Conservation (phyloP, 2,888 invertebrate genomes). For the Tyria jacobaeae region DNA sequence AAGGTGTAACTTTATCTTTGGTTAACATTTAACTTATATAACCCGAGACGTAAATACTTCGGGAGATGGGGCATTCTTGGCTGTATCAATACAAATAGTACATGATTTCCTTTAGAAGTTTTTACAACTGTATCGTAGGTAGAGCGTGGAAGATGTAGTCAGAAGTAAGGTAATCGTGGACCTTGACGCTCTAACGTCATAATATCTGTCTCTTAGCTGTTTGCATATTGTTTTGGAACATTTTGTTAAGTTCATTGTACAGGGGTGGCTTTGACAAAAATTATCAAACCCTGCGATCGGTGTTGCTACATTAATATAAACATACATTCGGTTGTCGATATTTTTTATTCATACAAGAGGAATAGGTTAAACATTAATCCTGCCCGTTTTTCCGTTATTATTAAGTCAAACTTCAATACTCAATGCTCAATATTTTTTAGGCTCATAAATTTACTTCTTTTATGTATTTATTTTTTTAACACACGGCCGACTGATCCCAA, state of each 20-base stretch:
- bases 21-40: slow-evolving; percentile 1
- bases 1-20: not conserved
- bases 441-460: no score
- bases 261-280: no score
- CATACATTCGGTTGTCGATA: no score
- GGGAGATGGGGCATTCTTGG: slow-evolving; percentile 1
- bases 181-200: slow-evolving; percentile 2
- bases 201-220: slow-evolving; percentile 3
- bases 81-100: slow-evolving; percentile 14
- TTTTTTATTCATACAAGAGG: no score
- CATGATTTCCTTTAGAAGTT: slow-evolving; percentile 19
- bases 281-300: no score
- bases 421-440: no score
- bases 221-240: not conserved
- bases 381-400: no score
- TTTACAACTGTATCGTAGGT: slow-evolving; percentile 22
- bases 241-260: not conserved
- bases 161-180: slow-evolving; percentile 33
- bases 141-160: slow-evolving; percentile 22
- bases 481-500: no score
- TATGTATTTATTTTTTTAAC: no score
- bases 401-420: no score
- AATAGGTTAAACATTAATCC: no score
- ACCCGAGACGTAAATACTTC: slow-evolving; percentile 6
- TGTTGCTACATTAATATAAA: no score